phyloP scores from a whole-genome alignment of 2,113 vertebrate species.

The Ranitomeya variabilis region DNA sequence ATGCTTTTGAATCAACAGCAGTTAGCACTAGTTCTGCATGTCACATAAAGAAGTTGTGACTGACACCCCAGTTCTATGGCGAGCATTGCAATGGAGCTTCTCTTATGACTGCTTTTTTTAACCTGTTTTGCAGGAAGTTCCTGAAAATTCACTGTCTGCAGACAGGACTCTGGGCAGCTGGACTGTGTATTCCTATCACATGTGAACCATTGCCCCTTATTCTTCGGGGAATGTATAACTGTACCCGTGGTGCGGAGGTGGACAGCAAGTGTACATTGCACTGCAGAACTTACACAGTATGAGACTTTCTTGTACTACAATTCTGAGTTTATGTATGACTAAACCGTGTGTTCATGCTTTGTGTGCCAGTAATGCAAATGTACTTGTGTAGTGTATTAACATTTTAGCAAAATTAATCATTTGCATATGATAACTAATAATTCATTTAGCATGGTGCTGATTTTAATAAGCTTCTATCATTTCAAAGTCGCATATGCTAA shows the following conservation, averaged over 20 bases:
- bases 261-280: slow-evolving; percentile 81
- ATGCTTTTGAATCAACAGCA: too few relatives aligned
- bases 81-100: neutral
- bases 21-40: too few relatives aligned
- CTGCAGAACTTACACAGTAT: slow-evolving; percentile 71
- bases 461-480: neutral
- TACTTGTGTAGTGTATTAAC: neutral
- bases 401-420: neutral
- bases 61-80: too few relatives aligned
- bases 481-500: slow-evolving; percentile 6
- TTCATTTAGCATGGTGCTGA: neutral
- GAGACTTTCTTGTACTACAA: neutral
- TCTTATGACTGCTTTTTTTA: neutral
- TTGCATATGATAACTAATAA: slow-evolving; percentile 14
- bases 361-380: neutral
- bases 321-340: neutral
- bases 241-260: slow-evolving; percentile 82
- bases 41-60: too few relatives aligned
- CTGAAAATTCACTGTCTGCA: slow-evolving; percentile 88
- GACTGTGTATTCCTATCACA: slow-evolving; percentile 79
- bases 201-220: slow-evolving; percentile 81
- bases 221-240: slow-evolving; percentile 93
- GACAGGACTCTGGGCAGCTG: slow-evolving; percentile 84
- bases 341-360: neutral
- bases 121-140: slow-evolving; percentile 76